Conservation (phyloP, 2,797 vertebrate genomes). For the Myotis pilosus region DNA sequence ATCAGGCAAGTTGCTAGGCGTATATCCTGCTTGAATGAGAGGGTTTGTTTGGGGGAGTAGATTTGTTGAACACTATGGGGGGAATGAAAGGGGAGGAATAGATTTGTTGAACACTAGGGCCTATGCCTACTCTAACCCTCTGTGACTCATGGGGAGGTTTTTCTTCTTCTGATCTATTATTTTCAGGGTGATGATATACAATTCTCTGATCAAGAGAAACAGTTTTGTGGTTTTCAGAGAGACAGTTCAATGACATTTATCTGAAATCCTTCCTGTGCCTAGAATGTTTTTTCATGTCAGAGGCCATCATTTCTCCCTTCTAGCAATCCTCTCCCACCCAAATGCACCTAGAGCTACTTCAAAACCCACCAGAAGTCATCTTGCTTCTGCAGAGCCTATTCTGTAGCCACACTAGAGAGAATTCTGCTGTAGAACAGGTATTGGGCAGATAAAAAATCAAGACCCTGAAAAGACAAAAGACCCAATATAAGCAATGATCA, state of each 20-base stretch:
- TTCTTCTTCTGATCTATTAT: constrained; percentile 53
- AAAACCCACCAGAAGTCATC: not conserved
- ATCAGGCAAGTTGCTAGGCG: constrained; percentile 8
- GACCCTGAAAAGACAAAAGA: constrained; percentile 24
- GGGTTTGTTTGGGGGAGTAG: not conserved
- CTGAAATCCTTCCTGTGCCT: constrained; percentile 49
- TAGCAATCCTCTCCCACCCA: not conserved
- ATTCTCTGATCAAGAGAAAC: constrained; percentile 40
- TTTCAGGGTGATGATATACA: constrained; percentile 36
- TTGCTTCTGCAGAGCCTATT: not conserved
- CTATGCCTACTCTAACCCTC: constrained; percentile 41
- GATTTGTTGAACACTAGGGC: constrained; percentile 39
- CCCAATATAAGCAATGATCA: not conserved
- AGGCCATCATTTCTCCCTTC: constrained; percentile 2
- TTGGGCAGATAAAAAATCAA: not conserved
- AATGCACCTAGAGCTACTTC: not conserved
- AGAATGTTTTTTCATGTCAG: constrained; percentile 32
- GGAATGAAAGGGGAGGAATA: not conserved
- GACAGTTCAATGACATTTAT: constrained; percentile 38
- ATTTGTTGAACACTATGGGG: constrained; percentile 27
- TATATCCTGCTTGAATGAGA: constrained; percentile 22
- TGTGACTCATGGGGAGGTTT: not conserved
- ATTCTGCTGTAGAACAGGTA: not conserved
- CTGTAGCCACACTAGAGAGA: not conserved
- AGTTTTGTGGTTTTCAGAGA: constrained; percentile 63